Evolutionary conservation across 2,113 vertebrate genomes (phyloP).

Genomic region (Oncorhynchus tshawytscha): DNA sequence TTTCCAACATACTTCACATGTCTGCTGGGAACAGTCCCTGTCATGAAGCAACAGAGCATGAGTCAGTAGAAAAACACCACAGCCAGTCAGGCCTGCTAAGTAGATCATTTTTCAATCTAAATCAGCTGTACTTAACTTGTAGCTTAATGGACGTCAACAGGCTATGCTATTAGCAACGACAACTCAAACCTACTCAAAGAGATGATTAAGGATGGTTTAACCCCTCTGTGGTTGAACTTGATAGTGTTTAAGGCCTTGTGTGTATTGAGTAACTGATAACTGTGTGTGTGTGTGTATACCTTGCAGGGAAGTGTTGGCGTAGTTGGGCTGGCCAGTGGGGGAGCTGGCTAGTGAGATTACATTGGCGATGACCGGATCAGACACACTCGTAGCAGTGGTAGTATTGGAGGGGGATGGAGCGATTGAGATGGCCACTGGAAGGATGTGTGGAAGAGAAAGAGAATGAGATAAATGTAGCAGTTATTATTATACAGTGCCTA

Average conservation of each 20-base stretch:
- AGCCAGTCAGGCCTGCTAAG: not conserved
- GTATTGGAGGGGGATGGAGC: slow-evolving; percentile 12
- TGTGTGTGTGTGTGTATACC: slow-evolving; percentile 61
- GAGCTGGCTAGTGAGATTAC: slow-evolving; percentile 89
- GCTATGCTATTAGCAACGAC: too few relatives aligned
- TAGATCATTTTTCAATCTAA: too few relatives aligned
- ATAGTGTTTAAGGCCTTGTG: too few relatives aligned
- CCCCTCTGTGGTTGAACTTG: too few relatives aligned
- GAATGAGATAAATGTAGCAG: not conserved
- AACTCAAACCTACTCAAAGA: too few relatives aligned
- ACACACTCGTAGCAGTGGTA: not conserved
- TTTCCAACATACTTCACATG: slow-evolving; percentile 81
- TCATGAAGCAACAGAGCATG: not conserved
- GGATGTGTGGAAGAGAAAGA: not conserved
- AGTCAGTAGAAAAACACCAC: not conserved
- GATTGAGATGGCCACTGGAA: slow-evolving; percentile 15
- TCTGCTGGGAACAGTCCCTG: slow-evolving; percentile 62
- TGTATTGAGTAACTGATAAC: not conserved
- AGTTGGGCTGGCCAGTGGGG: slow-evolving; percentile 75
- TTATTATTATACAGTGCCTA: not conserved
- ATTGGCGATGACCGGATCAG: slow-evolving; percentile 88
- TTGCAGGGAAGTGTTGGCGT: slow-evolving; percentile 80
- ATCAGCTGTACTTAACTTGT: too few relatives aligned
- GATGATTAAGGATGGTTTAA: not conserved
- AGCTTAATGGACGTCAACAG: too few relatives aligned